These are phyloP conservation scores for Pterocles gutturalis DNA, from an alignment of 2,113 vertebrate genomes.

Conservation along the genomic window DNA sequence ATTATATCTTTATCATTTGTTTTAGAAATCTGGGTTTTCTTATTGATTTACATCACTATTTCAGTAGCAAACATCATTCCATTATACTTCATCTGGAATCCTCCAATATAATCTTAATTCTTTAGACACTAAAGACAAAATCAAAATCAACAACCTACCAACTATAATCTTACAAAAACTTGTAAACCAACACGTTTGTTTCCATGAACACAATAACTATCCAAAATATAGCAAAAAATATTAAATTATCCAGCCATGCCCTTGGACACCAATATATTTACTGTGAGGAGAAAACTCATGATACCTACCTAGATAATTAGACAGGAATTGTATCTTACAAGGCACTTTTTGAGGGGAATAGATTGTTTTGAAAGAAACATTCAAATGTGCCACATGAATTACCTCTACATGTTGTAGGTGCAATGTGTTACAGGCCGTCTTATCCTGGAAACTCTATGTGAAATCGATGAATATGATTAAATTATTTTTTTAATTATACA, in stretches of 20 bases:
- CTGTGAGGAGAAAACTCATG: background rate
- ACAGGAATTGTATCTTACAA: background rate
- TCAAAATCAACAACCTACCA: background rate
- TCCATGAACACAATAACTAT: background rate
- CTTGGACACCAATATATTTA: background rate
- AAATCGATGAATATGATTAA: background rate
- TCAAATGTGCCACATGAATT: background rate
- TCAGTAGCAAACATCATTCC: background rate
- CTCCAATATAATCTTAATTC: background rate
- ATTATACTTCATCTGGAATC: background rate
- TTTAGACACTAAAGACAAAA: background rate
- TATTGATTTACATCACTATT: background rate
- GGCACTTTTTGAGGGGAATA: background rate
- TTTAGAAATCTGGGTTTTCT: background rate
- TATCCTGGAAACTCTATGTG: background rate
- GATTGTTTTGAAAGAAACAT: background rate
- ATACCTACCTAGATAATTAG: slow-evolving; percentile 2
- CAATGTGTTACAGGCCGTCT: background rate
- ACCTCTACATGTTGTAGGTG: accelerated
- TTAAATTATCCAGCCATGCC: background rate
- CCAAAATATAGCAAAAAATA: background rate
- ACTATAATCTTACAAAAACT: background rate
- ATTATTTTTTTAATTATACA: slow-evolving; percentile 41
- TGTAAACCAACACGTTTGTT: background rate
- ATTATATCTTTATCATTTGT: background rate